phyloP scores from a whole-genome alignment of 2,113 vertebrate species.

The Lipophrys pholis region DNA sequence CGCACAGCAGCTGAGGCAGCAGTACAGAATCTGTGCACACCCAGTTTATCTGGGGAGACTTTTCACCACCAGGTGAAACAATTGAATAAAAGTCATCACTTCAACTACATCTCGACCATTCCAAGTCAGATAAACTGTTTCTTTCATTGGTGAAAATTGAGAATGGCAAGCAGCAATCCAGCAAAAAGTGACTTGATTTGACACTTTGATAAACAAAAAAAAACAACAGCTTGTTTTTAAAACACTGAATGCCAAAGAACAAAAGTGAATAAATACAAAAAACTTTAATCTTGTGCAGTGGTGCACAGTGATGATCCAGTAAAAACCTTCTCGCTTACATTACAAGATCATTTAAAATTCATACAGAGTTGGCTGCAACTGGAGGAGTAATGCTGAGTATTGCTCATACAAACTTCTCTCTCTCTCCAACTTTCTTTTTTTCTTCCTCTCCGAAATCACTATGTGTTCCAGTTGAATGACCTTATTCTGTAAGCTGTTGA shows the following conservation, averaged over 20 bases:
- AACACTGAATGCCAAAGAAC: neutral
- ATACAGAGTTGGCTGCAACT: neutral
- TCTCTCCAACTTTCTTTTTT: conserved; percentile 16
- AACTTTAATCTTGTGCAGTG: neutral
- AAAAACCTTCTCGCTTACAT: neutral
- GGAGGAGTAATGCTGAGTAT: neutral
- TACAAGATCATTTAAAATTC: conserved; percentile 13
- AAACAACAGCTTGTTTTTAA: neutral
- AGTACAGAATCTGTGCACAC: conserved; percentile 40
- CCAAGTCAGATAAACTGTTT: conserved; percentile 1
- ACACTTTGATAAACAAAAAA: neutral
- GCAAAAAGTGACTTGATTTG: neutral
- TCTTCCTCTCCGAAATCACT: neutral
- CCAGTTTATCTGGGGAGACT: conserved; percentile 49
- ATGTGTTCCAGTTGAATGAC: conserved; percentile 21
- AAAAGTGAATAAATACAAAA: neutral
- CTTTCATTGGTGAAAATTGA: neutral
- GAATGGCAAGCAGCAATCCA: neutral
- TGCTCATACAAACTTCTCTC: conserved; percentile 16
- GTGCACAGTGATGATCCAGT: neutral
- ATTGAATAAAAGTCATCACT: conserved; percentile 38
- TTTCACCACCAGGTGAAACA: conserved; percentile 39
- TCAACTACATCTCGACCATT: conserved; percentile 8
- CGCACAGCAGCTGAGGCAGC: conserved; percentile 57
- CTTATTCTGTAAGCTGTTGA: conserved; percentile 38